A percentile compares a stretch with the other conserved stretches of the same genome.
Conservation (phyloP, 2,888 invertebrate species). For the Nephrocerus scutellatus region DNA sequence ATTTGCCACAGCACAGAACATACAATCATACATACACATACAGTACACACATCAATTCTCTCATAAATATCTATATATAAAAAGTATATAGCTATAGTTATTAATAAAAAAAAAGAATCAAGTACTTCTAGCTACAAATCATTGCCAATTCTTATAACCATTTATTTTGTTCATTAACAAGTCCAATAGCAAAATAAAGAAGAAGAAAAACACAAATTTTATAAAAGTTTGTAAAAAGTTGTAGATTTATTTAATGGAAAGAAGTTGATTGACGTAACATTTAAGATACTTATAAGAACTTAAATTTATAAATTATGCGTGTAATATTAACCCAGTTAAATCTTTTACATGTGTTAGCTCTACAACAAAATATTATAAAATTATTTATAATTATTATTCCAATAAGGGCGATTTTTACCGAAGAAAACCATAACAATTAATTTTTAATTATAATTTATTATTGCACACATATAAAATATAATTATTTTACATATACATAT, state of each 20-base stretch:
- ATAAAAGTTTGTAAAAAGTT: slow-evolving; percentile 11
- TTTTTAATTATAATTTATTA: not conserved
- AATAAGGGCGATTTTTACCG: no score
- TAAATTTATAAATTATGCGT: slow-evolving; percentile 1
- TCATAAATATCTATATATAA: not conserved
- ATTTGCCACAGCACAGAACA: slow-evolving; percentile 11
- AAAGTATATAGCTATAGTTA: slow-evolving; percentile 2
- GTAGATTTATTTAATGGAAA: slow-evolving; percentile 18
- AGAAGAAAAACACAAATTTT: slow-evolving; percentile 3
- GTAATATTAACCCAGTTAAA: no score
- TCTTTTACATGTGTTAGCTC: no score
- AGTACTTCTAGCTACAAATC: slow-evolving; percentile 22
- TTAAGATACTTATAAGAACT: slow-evolving; percentile 6
- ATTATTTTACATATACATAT: no score
- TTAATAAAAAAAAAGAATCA: slow-evolving; percentile 3
- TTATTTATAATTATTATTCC: no score
- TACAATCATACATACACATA: slow-evolving; percentile 5
- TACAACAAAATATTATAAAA: no score
- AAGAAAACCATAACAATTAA: not conserved
- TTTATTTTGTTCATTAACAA: not conserved
- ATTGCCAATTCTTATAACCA: slow-evolving; percentile 18
- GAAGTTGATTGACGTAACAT: slow-evolving; percentile 9
- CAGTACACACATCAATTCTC: not conserved
- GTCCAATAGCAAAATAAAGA: not conserved
- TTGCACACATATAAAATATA: no score